Evolutionary conservation across 1,140 invertebrate species (phyloP).

Genomic region (Mycetomoellerius zeteki): DNA sequence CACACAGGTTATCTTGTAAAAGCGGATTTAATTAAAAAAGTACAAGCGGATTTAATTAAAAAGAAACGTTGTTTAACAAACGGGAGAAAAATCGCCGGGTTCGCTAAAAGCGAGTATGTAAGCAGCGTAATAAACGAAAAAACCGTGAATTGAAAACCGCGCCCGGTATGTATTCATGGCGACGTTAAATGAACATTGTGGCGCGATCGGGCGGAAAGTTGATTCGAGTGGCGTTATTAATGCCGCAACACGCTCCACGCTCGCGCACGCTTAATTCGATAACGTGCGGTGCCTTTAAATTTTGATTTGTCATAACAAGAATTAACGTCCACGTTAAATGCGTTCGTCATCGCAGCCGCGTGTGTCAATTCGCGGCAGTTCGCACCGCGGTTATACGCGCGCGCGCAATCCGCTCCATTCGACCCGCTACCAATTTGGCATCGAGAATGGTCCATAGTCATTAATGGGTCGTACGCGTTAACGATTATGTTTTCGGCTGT

Average conservation of each 20-base stretch:
- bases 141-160: conserved; percentile 57
- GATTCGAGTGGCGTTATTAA: conserved; percentile 64
- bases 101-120: conserved; percentile 56
- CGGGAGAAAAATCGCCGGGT: conserved; percentile 47
- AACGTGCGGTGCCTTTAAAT: conserved; percentile 70
- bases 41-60: conserved; percentile 63
- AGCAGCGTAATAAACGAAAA: conserved; percentile 62
- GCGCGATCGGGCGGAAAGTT: conserved; percentile 59
- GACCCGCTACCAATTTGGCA: conserved; percentile 82
- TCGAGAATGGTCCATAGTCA: conserved; percentile 83
- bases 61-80: conserved; percentile 60
- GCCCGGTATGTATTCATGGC: conserved; percentile 51
- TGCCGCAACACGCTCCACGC: conserved; percentile 44
- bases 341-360: conserved; percentile 69
- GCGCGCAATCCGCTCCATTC: conserved; percentile 68
- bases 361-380: conserved; percentile 64
- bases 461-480: conserved; percentile 85
- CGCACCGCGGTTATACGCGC: conserved; percentile 49
- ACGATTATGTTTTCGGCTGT: conserved; percentile 86
- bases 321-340: conserved; percentile 71
- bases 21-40: conserved; percentile 64
- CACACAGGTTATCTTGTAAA: conserved; percentile 53
- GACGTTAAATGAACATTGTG: conserved; percentile 65
- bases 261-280: conserved; percentile 57
- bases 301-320: conserved; percentile 76